These are phyloP conservation scores for Ciconia maguari DNA, from an alignment of 2,113 vertebrate genomes.

Conservation along the genomic window DNA sequence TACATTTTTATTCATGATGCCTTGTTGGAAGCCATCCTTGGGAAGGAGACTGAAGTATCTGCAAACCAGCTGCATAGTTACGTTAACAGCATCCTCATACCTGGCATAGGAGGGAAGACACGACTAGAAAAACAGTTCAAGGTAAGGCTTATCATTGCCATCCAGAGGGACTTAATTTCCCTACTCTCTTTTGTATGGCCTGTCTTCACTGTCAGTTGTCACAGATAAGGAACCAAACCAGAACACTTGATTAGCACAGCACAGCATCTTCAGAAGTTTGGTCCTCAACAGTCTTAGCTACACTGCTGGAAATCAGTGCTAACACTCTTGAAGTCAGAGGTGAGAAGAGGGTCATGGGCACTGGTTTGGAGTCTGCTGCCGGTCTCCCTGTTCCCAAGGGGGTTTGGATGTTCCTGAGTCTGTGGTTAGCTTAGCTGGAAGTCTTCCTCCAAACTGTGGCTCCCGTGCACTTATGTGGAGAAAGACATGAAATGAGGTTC, in stretches of 20 bases:
- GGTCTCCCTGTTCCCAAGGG: neutral
- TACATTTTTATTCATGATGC: slow-evolving; percentile 95
- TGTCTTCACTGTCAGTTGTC: neutral
- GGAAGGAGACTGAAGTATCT: slow-evolving; percentile 89
- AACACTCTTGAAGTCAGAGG: neutral
- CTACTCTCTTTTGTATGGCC: neutral
- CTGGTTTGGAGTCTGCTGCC: neutral
- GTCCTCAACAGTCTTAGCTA: neutral
- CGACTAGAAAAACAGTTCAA: slow-evolving; percentile 92
- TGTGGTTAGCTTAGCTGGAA: neutral
- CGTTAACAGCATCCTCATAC: slow-evolving; percentile 89
- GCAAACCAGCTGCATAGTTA: slow-evolving; percentile 88
- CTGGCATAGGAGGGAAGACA: slow-evolving; percentile 83
- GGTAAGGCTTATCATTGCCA: slow-evolving; percentile 66
- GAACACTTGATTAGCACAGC: neutral
- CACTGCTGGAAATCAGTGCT: neutral
- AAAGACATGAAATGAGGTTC: neutral
- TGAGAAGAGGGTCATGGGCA: neutral
- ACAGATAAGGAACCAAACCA: neutral
- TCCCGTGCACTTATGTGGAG: neutral
- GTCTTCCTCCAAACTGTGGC: neutral
- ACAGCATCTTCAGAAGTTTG: neutral
- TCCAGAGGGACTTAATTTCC: neutral
- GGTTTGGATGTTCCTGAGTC: neutral
- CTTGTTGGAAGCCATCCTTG: slow-evolving; percentile 93